Conservation (phyloP, 2,888 invertebrate genomes). For the Caenorhabditis panamensis region DNA sequence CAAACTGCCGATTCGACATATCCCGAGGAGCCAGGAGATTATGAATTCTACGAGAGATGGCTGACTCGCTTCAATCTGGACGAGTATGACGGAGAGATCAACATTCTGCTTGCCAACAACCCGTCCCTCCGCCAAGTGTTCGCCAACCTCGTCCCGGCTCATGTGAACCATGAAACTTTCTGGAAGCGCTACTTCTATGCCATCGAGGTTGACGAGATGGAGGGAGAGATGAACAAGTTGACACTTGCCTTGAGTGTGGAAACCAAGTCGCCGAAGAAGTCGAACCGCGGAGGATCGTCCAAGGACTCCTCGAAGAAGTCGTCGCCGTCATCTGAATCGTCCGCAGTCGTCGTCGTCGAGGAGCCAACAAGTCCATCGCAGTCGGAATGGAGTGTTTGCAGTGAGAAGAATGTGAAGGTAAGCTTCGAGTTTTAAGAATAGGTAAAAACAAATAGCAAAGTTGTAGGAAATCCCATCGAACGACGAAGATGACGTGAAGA, state of each 20-base stretch:
- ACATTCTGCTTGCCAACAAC: conserved; percentile 85
- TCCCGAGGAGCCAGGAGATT: conserved; percentile 63
- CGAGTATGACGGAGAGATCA: conserved; percentile 82
- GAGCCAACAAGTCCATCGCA: conserved; percentile 71
- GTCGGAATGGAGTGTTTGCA: conserved; percentile 73
- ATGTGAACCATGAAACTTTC: conserved; percentile 87
- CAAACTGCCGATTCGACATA: conserved; percentile 72
- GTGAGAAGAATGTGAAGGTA: conserved; percentile 68
- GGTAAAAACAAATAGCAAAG: background rate
- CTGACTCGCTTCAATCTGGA: conserved; percentile 53
- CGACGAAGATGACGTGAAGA: conserved; percentile 57
- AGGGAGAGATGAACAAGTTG: conserved; percentile 70
- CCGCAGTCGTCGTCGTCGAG: conserved; percentile 60
- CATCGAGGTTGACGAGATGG: conserved; percentile 81
- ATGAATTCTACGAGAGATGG: conserved; percentile 59
- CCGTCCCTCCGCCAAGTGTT: conserved; percentile 85
- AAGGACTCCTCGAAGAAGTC: conserved; percentile 45
- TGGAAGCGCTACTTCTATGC: conserved; percentile 91
- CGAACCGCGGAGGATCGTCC: conserved; percentile 34
- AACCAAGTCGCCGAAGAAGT: conserved; percentile 55
- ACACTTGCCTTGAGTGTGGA: conserved; percentile 65
- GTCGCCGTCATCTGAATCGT: conserved; percentile 55
- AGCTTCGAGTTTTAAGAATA: background rate
- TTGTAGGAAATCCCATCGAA: conserved; percentile 59
- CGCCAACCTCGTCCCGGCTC: conserved; percentile 85